Conservation (phyloP, 2,797 vertebrate genomes). For the Peromyscus attwateri region DNA sequence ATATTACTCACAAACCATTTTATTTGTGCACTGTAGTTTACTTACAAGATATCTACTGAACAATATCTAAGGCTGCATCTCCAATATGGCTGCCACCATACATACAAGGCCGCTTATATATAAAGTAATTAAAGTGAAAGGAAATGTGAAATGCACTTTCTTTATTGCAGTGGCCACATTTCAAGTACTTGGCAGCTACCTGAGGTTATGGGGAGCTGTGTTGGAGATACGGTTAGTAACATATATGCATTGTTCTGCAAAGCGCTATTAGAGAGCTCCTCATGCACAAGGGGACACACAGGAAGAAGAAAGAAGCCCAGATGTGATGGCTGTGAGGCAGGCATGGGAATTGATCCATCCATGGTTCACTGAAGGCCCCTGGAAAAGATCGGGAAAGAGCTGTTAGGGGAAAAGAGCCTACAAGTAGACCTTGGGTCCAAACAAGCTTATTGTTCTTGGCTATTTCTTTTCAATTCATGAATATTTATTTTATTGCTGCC, state of each 20-base stretch:
- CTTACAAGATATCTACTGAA: background rate
- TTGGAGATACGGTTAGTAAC: rapidly evolving
- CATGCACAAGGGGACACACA: rapidly evolving
- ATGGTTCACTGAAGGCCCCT: background rate
- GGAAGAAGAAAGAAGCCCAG: background rate
- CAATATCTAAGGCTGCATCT: too few relatives aligned
- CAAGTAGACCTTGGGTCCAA: background rate
- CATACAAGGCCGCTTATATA: background rate
- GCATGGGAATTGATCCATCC: rapidly evolving
- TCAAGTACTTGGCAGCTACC: rapidly evolving
- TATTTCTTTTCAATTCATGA: background rate
- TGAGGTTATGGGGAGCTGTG: rapidly evolving
- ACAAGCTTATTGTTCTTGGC: background rate
- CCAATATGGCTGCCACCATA: background rate
- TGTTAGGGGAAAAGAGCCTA: background rate
- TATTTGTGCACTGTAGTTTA: background rate
- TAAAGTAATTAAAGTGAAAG: background rate
- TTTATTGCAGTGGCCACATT: background rate
- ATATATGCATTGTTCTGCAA: rapidly evolving
- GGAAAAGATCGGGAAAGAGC: background rate
- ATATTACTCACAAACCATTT: background rate
- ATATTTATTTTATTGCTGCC: constrained; percentile 28
- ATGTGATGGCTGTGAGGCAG: rapidly evolving
- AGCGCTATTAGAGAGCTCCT: rapidly evolving
- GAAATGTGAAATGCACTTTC: background rate